Conservation (phyloP, 2,113 vertebrate species). For the Ictidomys tridecemlineatus region DNA sequence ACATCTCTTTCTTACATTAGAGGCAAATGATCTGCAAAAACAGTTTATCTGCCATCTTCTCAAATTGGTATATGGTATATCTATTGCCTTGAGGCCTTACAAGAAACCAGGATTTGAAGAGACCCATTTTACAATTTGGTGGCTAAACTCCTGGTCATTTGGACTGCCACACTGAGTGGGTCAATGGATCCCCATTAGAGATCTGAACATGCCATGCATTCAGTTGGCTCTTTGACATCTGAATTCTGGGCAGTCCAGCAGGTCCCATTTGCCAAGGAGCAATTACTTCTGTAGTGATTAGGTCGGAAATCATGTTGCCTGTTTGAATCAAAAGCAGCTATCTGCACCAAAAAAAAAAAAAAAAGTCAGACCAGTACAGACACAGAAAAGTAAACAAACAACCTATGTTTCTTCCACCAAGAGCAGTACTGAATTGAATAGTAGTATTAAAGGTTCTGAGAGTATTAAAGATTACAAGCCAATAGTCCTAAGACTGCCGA, state of each 20-base stretch:
- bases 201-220: constrained; percentile 13
- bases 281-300: constrained; percentile 78
- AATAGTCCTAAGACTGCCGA: not conserved
- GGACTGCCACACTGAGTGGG: constrained; percentile 23
- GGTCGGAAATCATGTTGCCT: constrained; percentile 71
- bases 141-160: not conserved
- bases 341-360: constrained; percentile 67
- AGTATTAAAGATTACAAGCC: constrained; percentile 6
- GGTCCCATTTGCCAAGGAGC: constrained; percentile 73
- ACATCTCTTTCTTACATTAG: not conserved
- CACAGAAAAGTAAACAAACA: constrained; percentile 69
- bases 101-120: constrained; percentile 21
- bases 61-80: not conserved
- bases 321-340: constrained; percentile 74
- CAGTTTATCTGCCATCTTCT: constrained; percentile 19
- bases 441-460: not conserved
- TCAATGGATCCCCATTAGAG: constrained; percentile 57
- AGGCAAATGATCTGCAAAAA: not conserved
- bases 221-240: constrained; percentile 66
- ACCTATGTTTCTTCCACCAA: constrained; percentile 24
- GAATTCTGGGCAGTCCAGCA: constrained; percentile 70
- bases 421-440: not conserved
- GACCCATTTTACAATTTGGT: not conserved
- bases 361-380: constrained; percentile 64
- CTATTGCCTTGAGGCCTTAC: not conserved